Base-by-base conservation (phyloP, 2,888 invertebrate species). In the Cenopis cana region DNA sequence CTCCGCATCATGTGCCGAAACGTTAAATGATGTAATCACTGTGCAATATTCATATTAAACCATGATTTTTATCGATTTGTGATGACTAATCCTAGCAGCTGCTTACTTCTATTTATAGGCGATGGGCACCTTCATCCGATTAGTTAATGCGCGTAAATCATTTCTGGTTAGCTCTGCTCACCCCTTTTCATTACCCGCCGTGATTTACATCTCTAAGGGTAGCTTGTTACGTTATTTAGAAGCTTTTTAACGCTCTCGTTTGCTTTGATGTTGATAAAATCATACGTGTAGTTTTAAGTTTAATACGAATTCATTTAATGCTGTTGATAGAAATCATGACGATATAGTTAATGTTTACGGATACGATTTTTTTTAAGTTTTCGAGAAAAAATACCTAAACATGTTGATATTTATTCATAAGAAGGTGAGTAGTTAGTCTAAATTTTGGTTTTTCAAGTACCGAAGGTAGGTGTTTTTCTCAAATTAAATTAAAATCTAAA, bases 111-210 rank as follows among this genome's bases (percentile, higher is more conserved):
- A 64, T 64, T 64, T 38, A 54, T 64, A 64, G 38, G 36, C 38
- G 52, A 20, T 54, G 52, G 64, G 50, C 38, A 52, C 64, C 64
- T 64, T 54, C 52, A 64, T 64, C 52, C 64, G 64, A 64, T 64
- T 64, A 64, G 64, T 20, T 38, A 36, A n/a, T 38, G 64, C 24
- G 52, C 64, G 64, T 64, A 64, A 64, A 64, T 64, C 64, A 64
- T 64, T 18, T 64, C 64, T 64, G 64, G 64, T 64, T 64, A 64
- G 33, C 64, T 38, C 14, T 61, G 61, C 38, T 64, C 64, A 64
- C 64, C 64, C 64, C 64, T 64, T 64, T 62, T 64, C 54, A 38
- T 64, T 38, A 38, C 52, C 9, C n/a, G 38, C 20, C 17, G 52
- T 64, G 64, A 64, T 64, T 64, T 64, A 64, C 52, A 64, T 64